Base-by-base conservation (phyloP, 2,797 vertebrate genomes). In the Manis pentadactyla region DNA sequence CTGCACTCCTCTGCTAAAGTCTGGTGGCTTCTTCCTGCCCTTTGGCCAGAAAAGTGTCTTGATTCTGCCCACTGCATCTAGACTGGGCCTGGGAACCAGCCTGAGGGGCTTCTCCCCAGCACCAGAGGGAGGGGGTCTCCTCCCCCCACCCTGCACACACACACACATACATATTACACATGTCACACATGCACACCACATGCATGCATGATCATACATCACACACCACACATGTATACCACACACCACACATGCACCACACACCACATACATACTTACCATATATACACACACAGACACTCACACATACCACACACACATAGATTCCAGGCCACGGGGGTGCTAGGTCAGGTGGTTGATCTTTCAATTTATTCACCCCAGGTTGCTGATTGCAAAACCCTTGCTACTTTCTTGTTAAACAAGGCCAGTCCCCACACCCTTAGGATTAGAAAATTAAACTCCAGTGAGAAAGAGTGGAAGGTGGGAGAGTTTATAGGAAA, bases 1-100 rank as follows among this genome's bases (percentile, higher is more conserved):
- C 88, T 49, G 31, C 51, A 37, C 51, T 7, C 0, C 13, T 5
- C 63, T 10, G 34, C 19, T 57, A 63, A 79, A 29, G 68, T 85
- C 77, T 59, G 61, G 27, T 12, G 71, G 82, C 59, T 74, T 92
- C 71, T 71, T 69, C 83, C 90, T 96, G 69, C 78, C 82, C 83
- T 75, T 64, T 39, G 55, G 79, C 53, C 19, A 29, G 23, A 73
- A 4, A 34, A 46, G 8, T 53, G 63, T 90, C 63, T 81, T 82
- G 25, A 17, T 11, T 34, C 59, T 23, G 8, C 6, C 37, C 4
- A 0, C 27, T 49, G 19, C 0, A 63, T 77, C 39, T 19, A 7
- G 25, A 39, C 9, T 68, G 21, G 46, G 29, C 2, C 4, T 7
- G 12, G 29, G 7, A 46, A 17, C 29, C 8, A 19, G 63, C 78